Conservation (phyloP, 2,113 vertebrate species). For the Pseudopipra pipra region DNA sequence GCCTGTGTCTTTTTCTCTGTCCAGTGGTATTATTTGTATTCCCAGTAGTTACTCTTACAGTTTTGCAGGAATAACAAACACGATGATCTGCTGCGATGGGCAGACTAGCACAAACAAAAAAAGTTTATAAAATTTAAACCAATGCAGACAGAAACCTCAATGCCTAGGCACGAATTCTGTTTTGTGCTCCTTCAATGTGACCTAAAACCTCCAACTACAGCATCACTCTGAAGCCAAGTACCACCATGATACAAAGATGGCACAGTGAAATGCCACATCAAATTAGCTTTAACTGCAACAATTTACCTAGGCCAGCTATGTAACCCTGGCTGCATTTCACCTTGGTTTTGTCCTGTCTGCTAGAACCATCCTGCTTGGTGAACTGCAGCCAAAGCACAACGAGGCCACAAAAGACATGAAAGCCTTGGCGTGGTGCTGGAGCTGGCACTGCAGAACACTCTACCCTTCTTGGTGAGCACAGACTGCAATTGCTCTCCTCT, state of each 20-base stretch:
- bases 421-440: not conserved
- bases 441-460: not conserved
- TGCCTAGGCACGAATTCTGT: not conserved
- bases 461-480: not conserved
- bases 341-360: not conserved
- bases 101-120: not conserved
- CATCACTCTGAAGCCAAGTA: not conserved
- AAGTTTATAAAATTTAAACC: not conserved
- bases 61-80: not conserved
- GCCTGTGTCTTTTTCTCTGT: not conserved
- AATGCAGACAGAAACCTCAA: not conserved
- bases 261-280: not conserved
- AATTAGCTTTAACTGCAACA: not conserved
- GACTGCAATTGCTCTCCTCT: not conserved
- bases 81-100: not conserved
- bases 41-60: not conserved
- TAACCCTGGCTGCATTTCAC: not conserved
- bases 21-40: not conserved
- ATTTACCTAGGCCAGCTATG: not conserved
- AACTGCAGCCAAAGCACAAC: not conserved
- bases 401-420: not conserved
- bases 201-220: not conserved
- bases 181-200: not conserved
- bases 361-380: not conserved
- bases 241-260: not conserved